These are phyloP conservation scores for Aphelenchoides fujianensis DNA, from an alignment of 1,140 invertebrate species.

Conservation along the genomic window DNA sequence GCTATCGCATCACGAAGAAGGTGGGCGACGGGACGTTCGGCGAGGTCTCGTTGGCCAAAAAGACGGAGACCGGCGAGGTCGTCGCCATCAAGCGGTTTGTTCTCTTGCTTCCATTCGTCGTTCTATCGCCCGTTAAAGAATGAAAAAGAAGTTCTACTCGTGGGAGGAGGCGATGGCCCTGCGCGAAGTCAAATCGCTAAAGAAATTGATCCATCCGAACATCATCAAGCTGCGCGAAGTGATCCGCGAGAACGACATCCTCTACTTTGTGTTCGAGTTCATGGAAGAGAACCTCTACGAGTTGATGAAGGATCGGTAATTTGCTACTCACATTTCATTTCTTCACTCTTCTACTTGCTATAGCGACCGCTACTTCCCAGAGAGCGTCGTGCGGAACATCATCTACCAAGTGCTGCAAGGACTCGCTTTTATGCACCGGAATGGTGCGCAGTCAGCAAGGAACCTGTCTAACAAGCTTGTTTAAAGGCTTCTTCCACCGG, in stretches of 20 bases:
- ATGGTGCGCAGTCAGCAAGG: too few relatives aligned
- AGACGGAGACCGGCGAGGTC: slow-evolving; percentile 92
- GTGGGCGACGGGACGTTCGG: slow-evolving; percentile 98
- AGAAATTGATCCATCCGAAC: slow-evolving; percentile 95
- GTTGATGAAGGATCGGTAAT: slow-evolving; percentile 90
- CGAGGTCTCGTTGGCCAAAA: slow-evolving; percentile 87
- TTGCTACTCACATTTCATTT: slow-evolving; percentile 53
- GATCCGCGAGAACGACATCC: slow-evolving; percentile 92
- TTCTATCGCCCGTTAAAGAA: slow-evolving; percentile 68
- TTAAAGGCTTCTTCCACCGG: slow-evolving; percentile 82
- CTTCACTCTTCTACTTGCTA: slow-evolving; percentile 34
- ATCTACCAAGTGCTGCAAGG: slow-evolving; percentile 92
- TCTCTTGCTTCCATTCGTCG: slow-evolving; percentile 8
- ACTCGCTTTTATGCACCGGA: slow-evolving; percentile 94
- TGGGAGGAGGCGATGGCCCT: slow-evolving; percentile 99
- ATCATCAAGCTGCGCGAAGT: slow-evolving; percentile 98
- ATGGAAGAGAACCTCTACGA: slow-evolving; percentile 99
- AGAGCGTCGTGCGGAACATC: slow-evolving; percentile 87
- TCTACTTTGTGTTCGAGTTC: slow-evolving; percentile 99
- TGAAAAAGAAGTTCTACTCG: slow-evolving; percentile 99
- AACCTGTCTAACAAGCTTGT: too few relatives aligned
- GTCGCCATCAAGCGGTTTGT: slow-evolving; percentile 90
- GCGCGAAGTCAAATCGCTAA: slow-evolving; percentile 94
- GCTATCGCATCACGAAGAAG: slow-evolving; percentile 89
- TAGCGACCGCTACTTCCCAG: slow-evolving; percentile 82